Evolutionary conservation across 2,797 vertebrate species (phyloP).

Genomic region (Lutjanus argentimaculatus): DNA sequence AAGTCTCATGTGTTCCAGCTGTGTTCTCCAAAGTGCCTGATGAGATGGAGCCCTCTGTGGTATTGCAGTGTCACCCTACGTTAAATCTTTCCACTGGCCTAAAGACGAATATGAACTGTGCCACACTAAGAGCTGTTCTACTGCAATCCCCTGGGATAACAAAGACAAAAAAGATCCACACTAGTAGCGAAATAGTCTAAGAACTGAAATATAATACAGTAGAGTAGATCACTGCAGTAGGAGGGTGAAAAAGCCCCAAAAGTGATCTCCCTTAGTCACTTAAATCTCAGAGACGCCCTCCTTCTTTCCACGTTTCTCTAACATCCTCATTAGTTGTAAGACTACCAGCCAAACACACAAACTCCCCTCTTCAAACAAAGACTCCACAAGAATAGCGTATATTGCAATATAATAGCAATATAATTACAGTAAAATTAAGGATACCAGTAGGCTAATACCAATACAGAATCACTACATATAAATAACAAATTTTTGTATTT

Average conservation of each 20-base stretch:
- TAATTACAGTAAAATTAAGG: conserved; percentile 85
- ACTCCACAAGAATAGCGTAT: conserved; percentile 82
- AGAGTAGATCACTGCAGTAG: conserved; percentile 50
- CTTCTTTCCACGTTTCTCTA: conserved; percentile 13
- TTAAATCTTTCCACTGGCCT: conserved; percentile 49
- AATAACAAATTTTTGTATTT: conserved; percentile 82
- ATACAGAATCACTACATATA: conserved; percentile 87
- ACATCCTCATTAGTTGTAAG: conserved; percentile 20
- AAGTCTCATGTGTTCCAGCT: conserved; percentile 55
- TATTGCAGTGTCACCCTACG: conserved; percentile 41
- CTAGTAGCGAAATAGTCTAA: conserved; percentile 64
- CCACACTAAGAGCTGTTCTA: conserved; percentile 51
- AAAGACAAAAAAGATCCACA: conserved; percentile 57
- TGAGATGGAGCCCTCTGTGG: conserved; percentile 42
- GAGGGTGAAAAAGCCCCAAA: conserved; percentile 31
- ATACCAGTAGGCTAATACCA: conserved; percentile 84
- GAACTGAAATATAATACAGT: conserved; percentile 74
- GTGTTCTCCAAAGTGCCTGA: conserved; percentile 62
- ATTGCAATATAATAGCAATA: conserved; percentile 86
- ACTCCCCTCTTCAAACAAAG: conserved; percentile 67
- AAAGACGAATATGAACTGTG: conserved; percentile 48
- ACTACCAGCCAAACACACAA: conserved; percentile 48
- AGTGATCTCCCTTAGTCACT: conserved; percentile 32
- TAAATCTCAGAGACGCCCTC: conserved; percentile 17
- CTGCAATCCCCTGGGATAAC: conserved; percentile 46